Evolutionary conservation across 2,888 invertebrate genomes (phyloP), one percentile per base, ranked within the genome.

Genomic region (Zaprionus bogoriensis): DNA sequence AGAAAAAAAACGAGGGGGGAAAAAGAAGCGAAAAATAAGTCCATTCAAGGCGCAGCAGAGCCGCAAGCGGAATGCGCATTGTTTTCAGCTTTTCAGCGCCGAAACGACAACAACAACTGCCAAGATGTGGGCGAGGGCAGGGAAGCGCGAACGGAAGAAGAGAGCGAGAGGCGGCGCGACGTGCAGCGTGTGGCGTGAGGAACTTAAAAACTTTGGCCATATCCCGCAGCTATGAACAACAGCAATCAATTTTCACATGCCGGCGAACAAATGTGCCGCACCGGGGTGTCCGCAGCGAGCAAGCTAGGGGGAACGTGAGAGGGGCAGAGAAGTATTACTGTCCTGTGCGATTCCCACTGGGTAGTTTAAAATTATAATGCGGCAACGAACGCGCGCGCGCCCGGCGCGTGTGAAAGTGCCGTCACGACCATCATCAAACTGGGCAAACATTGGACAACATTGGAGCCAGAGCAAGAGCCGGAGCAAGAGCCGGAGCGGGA

Each of bases 191-290:
- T 28, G 68, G 57, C 70, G 60, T 74, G 78, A 78, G 77, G 77
- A 81, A 81, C 86, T 85, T 82, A 73, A 86, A 85, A 81, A 81
- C 77, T 81, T 81, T 81, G 74, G 70, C 80, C 84, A 81, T 81
- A 81, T 83, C 86, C 86, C 86, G 86, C 83, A 85, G 81, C 86
- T 81, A 81, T 80, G 80, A 85, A 81, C 80, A 85, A 81, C 80
- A 85, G 83, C 83, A 80, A 81, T 83, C 86, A 81, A 81, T 81
- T 81, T 81, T 86, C 81, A 86, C 83, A 83, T 86, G 83, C 83
- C 83, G 80, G 66, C 77, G 72, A 80, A 81, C 86, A 80, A 80
- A 80, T 80, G 79, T 80, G 85, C 79, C 79, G 76, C 79, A 79
- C 79, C 70, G 59, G 85, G 79, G 51, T 67, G 74, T 73, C 7